Conservation (phyloP, 2,113 vertebrate species). For the Ginglymostoma cirratum region DNA sequence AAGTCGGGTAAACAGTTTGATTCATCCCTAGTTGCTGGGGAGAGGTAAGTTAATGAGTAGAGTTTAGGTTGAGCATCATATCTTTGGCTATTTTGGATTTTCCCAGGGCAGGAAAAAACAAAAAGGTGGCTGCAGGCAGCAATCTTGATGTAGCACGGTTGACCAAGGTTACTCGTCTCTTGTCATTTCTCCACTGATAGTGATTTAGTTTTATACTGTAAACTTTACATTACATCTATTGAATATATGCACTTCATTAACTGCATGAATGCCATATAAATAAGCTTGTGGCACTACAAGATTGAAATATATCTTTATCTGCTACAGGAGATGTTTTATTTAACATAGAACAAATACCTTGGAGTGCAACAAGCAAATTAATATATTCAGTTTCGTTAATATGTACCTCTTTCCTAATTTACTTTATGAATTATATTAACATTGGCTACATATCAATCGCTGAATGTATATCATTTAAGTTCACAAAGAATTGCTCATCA, state of each 20-base stretch:
- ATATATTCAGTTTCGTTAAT: slow-evolving; percentile 28
- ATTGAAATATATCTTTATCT: slow-evolving; percentile 20
- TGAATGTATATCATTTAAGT: background rate
- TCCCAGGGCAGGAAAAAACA: background rate
- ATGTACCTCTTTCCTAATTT: background rate
- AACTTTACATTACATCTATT: background rate
- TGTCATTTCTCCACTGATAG: background rate
- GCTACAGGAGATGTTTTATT: background rate
- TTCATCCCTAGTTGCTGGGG: background rate
- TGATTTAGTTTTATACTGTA: background rate
- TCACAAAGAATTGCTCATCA: background rate
- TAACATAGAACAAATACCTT: slow-evolving; percentile 11
- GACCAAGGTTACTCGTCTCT: background rate
- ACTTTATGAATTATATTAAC: background rate
- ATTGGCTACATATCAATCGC: background rate
- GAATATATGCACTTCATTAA: background rate
- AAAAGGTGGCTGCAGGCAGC: background rate
- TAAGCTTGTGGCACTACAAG: background rate
- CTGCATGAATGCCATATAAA: background rate
- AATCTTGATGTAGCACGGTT: background rate
- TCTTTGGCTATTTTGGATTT: background rate
- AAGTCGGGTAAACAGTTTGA: background rate
- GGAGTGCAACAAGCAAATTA: slow-evolving; percentile 5
- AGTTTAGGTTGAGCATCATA: background rate
- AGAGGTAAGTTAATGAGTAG: background rate